Base-by-base conservation (phyloP, 2,797 vertebrate species). In the Spinibarbus caldwelli region DNA sequence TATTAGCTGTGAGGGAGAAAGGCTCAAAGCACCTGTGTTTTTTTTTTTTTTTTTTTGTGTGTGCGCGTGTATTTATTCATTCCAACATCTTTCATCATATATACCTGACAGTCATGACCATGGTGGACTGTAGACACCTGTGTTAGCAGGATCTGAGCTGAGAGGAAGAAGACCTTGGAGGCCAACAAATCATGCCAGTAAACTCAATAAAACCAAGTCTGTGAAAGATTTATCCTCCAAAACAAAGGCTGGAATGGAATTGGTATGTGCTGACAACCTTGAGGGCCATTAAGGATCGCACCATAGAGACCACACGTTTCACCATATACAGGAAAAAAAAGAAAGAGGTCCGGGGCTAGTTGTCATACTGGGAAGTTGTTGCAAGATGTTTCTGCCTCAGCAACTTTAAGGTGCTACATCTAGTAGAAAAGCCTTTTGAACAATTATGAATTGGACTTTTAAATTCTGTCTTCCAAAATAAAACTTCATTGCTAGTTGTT, bases 141-240 rank as follows among this genome's bases (percentile, higher is more conserved):
- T 86, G 84, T 87, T 87, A 77, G 82, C 72, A 72, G 86, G 86
- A 87, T 82, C 85, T 79, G 64, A 85, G 82, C 76, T 73, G 83
- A 76, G 81, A 86, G 71, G 91, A 87, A 88, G 89, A 73, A 89
- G 84, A 84, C 92, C 91, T 91, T 86, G 88, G 89, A 90, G 85
- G 89, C 84, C 82, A 90, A 92, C 90, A 90, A 86, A 91, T 87
- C 89, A 92, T 83, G 85, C 49, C 83, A 84, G 92, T 75, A 86
- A 87, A 93, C 83, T 91, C 91, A 89, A 92, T 89, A 91, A 91
- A 90, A 91, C 87, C 88, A 86, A 92, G 87, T 88, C 75, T 34
- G 15, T 91, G 88, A 92, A 90, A 86, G 83, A 89, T 91, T 91
- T 92, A 91, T 91, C 82, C 91, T 90, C 85, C 90, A 90, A 92